Evolutionary conservation across 2,888 invertebrate genomes (phyloP).

Genomic region (Ramazzottius varieornatus): DNA sequence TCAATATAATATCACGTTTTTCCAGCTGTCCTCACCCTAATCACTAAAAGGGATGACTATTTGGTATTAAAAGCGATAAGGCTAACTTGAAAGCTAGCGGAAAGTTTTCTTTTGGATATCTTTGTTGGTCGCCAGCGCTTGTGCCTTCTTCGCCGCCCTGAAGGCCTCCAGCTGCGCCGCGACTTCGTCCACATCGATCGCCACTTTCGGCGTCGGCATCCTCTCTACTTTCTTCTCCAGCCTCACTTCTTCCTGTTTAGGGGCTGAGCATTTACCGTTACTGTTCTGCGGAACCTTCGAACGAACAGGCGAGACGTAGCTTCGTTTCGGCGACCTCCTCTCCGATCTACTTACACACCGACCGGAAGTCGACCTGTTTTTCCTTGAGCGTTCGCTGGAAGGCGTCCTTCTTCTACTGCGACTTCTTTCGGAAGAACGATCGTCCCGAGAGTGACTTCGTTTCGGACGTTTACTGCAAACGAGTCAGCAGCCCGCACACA

Average conservation of each 20-base stretch:
- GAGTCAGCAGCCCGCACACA: neutral
- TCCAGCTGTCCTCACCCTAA: too few species aligned
- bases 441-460: neutral
- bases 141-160: neutral
- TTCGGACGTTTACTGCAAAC: neutral
- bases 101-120: neutral
- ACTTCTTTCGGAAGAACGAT: neutral
- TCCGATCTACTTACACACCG: too few species aligned
- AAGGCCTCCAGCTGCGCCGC: neutral
- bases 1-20: too few species aligned
- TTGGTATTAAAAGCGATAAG: neutral
- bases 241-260: too few species aligned
- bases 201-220: neutral
- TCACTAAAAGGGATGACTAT: too few species aligned
- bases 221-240: neutral
- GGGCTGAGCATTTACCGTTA: too few species aligned
- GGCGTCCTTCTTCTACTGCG: neutral
- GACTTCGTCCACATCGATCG: neutral
- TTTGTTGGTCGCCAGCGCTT: neutral
- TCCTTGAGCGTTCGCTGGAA: too few species aligned
- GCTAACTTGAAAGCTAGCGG: neutral
- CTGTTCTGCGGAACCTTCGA: too few species aligned
- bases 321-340: too few species aligned
- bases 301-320: too few species aligned
- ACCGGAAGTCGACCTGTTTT: too few species aligned